These are phyloP conservation scores for Scytalopus superciliaris DNA, from an alignment of 2,113 vertebrate genomes.

Conservation along the genomic window DNA sequence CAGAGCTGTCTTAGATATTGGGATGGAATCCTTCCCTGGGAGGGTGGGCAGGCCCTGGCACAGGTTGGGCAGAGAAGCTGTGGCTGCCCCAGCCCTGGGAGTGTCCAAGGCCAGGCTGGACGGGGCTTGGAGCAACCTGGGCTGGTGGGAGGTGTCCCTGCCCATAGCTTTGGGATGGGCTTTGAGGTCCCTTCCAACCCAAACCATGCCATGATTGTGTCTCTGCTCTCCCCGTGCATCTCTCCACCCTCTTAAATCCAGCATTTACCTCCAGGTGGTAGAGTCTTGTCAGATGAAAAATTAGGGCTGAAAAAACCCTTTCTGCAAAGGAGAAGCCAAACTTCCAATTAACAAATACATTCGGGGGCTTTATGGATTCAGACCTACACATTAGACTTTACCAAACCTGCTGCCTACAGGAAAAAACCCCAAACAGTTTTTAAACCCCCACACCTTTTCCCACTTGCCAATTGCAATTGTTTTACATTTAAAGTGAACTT, in stretches of 20 bases:
- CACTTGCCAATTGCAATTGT: background rate
- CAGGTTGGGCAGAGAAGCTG: background rate
- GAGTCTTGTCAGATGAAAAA: background rate
- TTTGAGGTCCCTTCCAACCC: background rate
- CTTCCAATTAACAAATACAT: background rate
- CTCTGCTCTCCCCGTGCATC: background rate
- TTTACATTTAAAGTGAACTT: background rate
- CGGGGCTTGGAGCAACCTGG: background rate
- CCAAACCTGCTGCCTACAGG: background rate
- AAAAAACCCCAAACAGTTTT: background rate
- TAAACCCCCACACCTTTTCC: background rate
- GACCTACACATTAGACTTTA: background rate
- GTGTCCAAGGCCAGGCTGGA: background rate
- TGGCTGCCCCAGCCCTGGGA: background rate
- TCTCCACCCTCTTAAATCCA: background rate
- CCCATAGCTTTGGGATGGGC: background rate
- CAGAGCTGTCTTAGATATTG: background rate
- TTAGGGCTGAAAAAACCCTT: background rate
- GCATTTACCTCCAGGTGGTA: background rate
- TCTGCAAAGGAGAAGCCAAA: background rate
- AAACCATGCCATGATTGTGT: background rate
- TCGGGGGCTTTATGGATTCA: background rate
- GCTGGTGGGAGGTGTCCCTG: background rate
- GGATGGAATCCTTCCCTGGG: rapidly evolving
- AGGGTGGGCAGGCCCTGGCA: background rate